A percentile compares a stretch with the other conserved stretches of the same genome.
Conservation (phyloP, 2,888 invertebrate genomes). For the Flabesymbios commensalis region DNA sequence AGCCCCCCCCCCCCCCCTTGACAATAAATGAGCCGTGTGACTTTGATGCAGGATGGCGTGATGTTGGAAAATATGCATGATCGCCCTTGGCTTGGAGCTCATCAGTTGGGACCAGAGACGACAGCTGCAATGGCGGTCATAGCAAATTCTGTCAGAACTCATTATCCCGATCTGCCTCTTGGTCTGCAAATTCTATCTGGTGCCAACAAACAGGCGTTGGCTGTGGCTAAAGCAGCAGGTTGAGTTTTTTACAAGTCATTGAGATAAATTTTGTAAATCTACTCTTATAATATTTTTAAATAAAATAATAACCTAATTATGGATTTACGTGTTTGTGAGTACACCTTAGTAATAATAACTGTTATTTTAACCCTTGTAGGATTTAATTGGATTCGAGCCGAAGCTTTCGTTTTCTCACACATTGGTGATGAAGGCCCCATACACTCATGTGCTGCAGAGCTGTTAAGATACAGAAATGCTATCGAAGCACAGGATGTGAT, state of each 20-base stretch:
- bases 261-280: not conserved
- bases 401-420: conserved; percentile 78
- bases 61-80: conserved; percentile 82
- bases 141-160: conserved; percentile 67
- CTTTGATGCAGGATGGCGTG: conserved; percentile 73
- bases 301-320: no score
- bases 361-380: conserved; percentile 38
- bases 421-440: conserved; percentile 81
- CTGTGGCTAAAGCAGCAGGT: conserved; percentile 73
- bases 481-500: conserved; percentile 73
- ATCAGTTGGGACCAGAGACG: conserved; percentile 71
- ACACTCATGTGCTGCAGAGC: conserved; percentile 74
- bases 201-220: conserved; percentile 76
- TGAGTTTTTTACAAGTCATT: not conserved
- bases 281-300: no score
- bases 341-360: no score
- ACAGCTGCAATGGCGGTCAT: conserved; percentile 72
- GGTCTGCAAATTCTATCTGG: conserved; percentile 73
- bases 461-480: conserved; percentile 72
- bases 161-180: conserved; percentile 62
- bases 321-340: no score
- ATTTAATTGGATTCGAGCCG: conserved; percentile 75
- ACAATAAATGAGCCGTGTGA: no score
- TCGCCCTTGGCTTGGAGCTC: conserved; percentile 71
- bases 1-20: no score